A percentile compares a stretch with the other conserved stretches of the same genome.
Conservation (phyloP, 2,888 invertebrate species). For the Dascillus cervinus region DNA sequence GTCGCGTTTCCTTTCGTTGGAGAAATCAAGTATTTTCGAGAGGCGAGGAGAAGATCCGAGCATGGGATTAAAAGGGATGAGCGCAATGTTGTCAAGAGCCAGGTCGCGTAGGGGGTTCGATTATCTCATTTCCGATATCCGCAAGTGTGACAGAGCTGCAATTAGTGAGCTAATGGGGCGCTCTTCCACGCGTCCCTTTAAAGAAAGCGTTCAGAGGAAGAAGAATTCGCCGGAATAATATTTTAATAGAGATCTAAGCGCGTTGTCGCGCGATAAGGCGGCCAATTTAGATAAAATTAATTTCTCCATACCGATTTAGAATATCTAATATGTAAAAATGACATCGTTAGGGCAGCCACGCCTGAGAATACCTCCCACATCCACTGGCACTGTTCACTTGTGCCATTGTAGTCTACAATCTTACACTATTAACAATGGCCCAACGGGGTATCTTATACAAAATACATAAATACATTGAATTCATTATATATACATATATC, state of each 20-base stretch:
- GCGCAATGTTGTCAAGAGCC: conserved; percentile 17
- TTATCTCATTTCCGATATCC: conserved; percentile 40
- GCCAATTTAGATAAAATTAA: conserved; percentile 23
- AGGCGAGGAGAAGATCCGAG: conserved; percentile 11
- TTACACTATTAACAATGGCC: conserved; percentile 43
- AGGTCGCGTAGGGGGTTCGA: conserved; percentile 35
- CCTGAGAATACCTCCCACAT: conserved; percentile 39
- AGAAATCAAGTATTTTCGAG: no score
- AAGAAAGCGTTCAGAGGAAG: conserved; percentile 24
- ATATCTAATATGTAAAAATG: conserved; percentile 36
- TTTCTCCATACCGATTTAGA: conserved; percentile 33
- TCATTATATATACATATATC: conserved; percentile 44
- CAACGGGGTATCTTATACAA: conserved; percentile 43
- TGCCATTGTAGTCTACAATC: conserved; percentile 40
- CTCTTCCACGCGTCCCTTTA: conserved; percentile 29
- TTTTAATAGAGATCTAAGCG: conserved; percentile 31
- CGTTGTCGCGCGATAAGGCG: conserved; percentile 20
- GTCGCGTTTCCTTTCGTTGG: no score
- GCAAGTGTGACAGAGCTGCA: conserved; percentile 36
- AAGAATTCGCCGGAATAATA: conserved; percentile 21
- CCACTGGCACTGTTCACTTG: conserved; percentile 36
- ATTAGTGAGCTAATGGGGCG: conserved; percentile 37
- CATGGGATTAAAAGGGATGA: conserved; percentile 13
- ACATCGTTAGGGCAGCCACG: conserved; percentile 34
- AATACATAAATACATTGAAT: conserved; percentile 46